A percentile compares a stretch with the other conserved stretches of the same genome.
These are phyloP conservation scores for Verasper variegatus DNA, from an alignment of 2,113 vertebrate genomes.

Conservation along the genomic window DNA sequence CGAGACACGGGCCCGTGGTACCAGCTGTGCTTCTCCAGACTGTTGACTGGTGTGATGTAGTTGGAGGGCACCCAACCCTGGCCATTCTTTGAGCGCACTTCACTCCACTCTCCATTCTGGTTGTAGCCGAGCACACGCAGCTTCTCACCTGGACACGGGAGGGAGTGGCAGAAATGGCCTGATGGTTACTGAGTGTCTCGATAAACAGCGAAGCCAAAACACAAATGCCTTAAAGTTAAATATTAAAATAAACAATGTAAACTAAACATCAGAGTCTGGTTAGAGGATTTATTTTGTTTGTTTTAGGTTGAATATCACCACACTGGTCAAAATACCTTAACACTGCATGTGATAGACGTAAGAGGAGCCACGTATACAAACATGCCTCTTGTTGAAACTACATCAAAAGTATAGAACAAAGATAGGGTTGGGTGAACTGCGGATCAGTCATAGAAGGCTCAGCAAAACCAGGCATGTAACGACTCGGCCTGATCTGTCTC, in stretches of 20 bases:
- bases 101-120: slow-evolving; percentile 99
- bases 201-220: not conserved
- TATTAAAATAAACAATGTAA: not conserved
- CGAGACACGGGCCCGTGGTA: slow-evolving; percentile 98
- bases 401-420: slow-evolving; percentile 56
- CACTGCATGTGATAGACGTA: slow-evolving; percentile 4
- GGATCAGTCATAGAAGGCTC: slow-evolving; percentile 44
- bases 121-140: slow-evolving; percentile 97
- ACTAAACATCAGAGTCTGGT: too few relatives aligned
- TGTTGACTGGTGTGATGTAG: slow-evolving; percentile 99
- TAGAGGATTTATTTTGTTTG: not conserved
- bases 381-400: slow-evolving; percentile 33
- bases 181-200: not conserved
- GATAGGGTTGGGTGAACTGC: slow-evolving; percentile 46
- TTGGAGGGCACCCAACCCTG: slow-evolving; percentile 99
- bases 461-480: slow-evolving; percentile 60
- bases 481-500: slow-evolving; percentile 45
- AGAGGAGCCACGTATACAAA: slow-evolving; percentile 12
- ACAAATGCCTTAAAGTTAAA: not conserved
- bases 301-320: not conserved
- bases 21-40: slow-evolving; percentile 98
- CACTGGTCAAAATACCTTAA: not conserved
- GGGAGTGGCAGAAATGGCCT: not conserved
- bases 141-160: slow-evolving; percentile 89
- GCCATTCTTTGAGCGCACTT: slow-evolving; percentile 97